Conservation (phyloP, 2,888 invertebrate genomes). For the Callinectes sapidus region DNA sequence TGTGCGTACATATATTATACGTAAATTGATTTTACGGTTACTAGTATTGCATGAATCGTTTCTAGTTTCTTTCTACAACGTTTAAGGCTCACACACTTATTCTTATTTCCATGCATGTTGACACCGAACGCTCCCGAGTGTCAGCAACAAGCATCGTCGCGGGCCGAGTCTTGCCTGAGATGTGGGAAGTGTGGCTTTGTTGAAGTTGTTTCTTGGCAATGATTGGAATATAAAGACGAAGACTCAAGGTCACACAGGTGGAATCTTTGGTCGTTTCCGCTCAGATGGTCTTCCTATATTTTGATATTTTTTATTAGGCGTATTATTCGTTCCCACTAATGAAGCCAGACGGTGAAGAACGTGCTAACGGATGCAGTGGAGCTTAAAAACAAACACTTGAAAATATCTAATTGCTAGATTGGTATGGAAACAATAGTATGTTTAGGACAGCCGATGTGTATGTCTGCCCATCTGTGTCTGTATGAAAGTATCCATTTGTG, state of each 20-base stretch:
- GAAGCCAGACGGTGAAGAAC: not conserved
- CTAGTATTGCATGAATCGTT: not conserved
- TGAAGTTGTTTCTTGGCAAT: not conserved
- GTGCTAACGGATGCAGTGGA: not conserved
- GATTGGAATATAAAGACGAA: not conserved
- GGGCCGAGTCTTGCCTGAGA: too few relatives aligned
- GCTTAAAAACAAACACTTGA: not conserved
- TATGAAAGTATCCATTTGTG: not conserved
- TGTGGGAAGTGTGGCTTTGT: not conserved
- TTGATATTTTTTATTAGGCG: not conserved
- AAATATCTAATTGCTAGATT: not conserved
- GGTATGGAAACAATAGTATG: not conserved
- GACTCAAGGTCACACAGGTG: not conserved
- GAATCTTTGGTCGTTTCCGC: not conserved
- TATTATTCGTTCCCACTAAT: conserved; percentile 1
- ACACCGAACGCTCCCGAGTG: not conserved
- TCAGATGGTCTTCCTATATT: not conserved
- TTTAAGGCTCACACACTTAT: not conserved
- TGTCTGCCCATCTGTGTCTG: not conserved
- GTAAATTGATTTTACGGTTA: not conserved
- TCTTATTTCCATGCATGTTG: not conserved
- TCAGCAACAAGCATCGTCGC: too few relatives aligned
- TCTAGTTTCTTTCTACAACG: not conserved
- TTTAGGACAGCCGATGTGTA: not conserved
- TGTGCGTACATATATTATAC: too few relatives aligned